Percentiles rank a stretch among this genome's conserved stretches.
These are phyloP conservation scores for Drosophila mimetica DNA, from an alignment of 2,888 invertebrate genomes.

Conservation along the genomic window DNA sequence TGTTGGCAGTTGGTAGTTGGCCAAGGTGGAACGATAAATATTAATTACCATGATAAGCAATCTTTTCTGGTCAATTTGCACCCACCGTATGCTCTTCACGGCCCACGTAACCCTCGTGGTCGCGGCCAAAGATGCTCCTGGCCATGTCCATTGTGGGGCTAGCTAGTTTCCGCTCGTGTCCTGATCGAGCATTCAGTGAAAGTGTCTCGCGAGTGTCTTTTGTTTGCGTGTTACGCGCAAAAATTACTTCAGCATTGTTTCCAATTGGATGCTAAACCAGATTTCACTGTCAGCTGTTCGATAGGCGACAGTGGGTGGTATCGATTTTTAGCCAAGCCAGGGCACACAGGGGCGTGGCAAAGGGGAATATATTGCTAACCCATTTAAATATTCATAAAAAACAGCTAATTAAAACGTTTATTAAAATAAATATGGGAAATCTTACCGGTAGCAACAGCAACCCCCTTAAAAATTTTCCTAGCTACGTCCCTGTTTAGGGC, in stretches of 20 bases:
- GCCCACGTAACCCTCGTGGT: slow-evolving; percentile 95
- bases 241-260: slow-evolving; percentile 32
- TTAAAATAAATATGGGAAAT: not conserved
- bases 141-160: slow-evolving; percentile 92
- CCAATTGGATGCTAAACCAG: slow-evolving; percentile 26
- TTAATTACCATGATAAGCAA: slow-evolving; percentile 63
- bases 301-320: slow-evolving; percentile 31
- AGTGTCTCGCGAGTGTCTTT: not conserved
- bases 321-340: slow-evolving; percentile 23
- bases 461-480: fast-evolving
- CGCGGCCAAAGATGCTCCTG: slow-evolving; percentile 94
- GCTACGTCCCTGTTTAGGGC: slow-evolving; percentile 18
- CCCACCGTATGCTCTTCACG: slow-evolving; percentile 92
- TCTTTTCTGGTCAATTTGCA: slow-evolving; percentile 50
- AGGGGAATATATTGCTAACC: not conserved
- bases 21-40: slow-evolving; percentile 45
- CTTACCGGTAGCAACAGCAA: not conserved
- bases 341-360: not conserved
- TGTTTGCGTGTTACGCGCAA: slow-evolving; percentile 10
- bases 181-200: slow-evolving; percentile 23
- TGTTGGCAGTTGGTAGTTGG: slow-evolving; percentile 73
- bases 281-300: slow-evolving; percentile 36
- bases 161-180: slow-evolving; percentile 15
- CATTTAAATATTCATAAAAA: not conserved
- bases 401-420: not conserved